Conservation (phyloP, 2,888 invertebrate species). For the Camponotus fellah region DNA sequence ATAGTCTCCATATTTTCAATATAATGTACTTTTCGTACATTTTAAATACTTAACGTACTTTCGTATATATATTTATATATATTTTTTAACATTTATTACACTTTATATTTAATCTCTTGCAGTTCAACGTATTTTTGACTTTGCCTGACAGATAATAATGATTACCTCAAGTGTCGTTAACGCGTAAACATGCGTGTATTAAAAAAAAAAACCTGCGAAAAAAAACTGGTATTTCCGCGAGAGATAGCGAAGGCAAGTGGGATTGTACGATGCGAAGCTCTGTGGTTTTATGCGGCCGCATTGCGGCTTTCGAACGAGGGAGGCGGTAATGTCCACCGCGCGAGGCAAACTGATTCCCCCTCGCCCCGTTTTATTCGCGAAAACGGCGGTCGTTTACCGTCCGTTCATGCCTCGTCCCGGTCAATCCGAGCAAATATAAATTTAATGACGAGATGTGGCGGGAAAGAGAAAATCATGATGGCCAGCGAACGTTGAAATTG, state of each 20-base stretch:
- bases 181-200: background rate
- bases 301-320: constrained; percentile 42
- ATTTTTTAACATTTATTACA: background rate
- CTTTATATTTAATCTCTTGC: background rate
- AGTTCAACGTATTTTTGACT: background rate
- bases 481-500: constrained; percentile 48
- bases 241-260: constrained; percentile 6
- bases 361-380: constrained; percentile 51
- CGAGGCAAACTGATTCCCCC: constrained; percentile 55
- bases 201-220: background rate
- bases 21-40: background rate
- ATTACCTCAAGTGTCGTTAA: background rate
- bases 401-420: constrained; percentile 23
- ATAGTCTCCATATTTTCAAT: background rate
- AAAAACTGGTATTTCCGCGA: background rate
- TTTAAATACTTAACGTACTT: no score
- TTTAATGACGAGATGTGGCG: constrained; percentile 63
- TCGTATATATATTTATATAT: background rate
- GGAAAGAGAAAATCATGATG: constrained; percentile 28
- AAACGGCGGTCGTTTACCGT: constrained; percentile 57
- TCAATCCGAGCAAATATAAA: constrained; percentile 67
- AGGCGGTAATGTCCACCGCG: constrained; percentile 39
- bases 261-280: background rate
- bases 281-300: constrained; percentile 30
- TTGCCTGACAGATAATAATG: background rate